Percentiles rank a stretch among this genome's conserved stretches.
Evolutionary conservation across 2,113 vertebrate species (phyloP).

Genomic region (Cichladusa arquata): DNA sequence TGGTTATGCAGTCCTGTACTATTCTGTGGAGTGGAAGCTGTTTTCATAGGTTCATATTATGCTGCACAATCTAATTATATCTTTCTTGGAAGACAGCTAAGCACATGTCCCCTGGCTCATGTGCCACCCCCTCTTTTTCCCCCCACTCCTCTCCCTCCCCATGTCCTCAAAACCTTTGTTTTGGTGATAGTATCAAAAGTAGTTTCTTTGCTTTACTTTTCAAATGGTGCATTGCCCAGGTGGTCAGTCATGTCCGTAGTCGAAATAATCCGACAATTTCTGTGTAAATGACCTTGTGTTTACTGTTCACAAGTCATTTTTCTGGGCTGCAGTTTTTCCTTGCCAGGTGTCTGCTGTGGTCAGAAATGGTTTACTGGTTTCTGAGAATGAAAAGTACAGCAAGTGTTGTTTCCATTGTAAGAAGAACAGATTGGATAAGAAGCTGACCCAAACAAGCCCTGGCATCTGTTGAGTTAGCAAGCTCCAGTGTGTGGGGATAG

Average conservation of each 20-base stretch:
- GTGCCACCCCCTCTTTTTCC: neutral
- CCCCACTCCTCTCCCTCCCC: neutral
- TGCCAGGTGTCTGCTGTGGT: neutral
- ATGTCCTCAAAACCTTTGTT: neutral
- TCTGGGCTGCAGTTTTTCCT: neutral
- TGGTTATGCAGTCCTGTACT: neutral
- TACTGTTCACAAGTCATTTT: neutral
- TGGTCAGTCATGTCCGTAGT: neutral
- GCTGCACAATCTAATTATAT: conserved; percentile 9
- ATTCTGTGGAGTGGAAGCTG: neutral
- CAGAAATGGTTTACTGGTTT: neutral
- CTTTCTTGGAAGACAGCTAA: conserved; percentile 26
- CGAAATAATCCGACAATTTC: neutral
- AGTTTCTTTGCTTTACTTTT: neutral
- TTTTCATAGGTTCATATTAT: neutral
- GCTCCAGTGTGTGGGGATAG: neutral
- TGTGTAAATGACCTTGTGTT: neutral
- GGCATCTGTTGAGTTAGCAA: neutral
- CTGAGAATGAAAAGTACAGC: neutral
- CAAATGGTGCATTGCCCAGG: neutral
- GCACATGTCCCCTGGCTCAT: neutral
- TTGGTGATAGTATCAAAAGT: neutral
- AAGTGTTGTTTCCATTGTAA: neutral
- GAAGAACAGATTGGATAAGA: neutral
- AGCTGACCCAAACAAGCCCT: neutral